phyloP scores from a whole-genome alignment of 2,113 vertebrate species.

The Synchiropus splendidus region DNA sequence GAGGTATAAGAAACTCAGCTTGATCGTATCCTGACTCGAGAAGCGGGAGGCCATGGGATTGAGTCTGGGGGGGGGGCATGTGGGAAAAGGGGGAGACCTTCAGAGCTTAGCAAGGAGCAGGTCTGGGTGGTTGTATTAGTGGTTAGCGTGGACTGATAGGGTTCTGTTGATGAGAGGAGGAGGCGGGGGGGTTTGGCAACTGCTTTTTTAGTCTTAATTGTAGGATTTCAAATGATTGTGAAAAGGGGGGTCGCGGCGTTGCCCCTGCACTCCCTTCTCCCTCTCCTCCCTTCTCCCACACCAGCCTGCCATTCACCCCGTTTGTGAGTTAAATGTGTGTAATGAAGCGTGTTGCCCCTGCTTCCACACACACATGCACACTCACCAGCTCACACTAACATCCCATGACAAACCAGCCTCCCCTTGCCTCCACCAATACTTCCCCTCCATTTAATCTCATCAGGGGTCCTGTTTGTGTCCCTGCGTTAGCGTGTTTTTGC shows the following conservation, averaged over 20 bases:
- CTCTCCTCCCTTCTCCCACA: constrained; percentile 47
- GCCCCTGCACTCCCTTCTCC: constrained; percentile 26
- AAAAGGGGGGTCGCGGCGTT: constrained; percentile 35
- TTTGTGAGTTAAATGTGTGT: constrained; percentile 69
- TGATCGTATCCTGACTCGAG: constrained; percentile 12
- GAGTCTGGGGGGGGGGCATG: constrained; percentile 14
- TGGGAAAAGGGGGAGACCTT: constrained; percentile 4
- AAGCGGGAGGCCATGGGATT: constrained; percentile 1
- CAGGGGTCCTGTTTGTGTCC: constrained; percentile 42
- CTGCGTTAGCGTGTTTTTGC: constrained; percentile 20
- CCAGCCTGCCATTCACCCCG: constrained; percentile 60
- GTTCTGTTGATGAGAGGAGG: background rate
- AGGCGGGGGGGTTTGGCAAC: constrained; percentile 52
- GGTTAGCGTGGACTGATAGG: constrained; percentile 16
- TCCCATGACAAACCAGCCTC: constrained; percentile 53
- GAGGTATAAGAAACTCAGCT: constrained; percentile 1
- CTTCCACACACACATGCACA: constrained; percentile 15
- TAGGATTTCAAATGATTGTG: constrained; percentile 60
- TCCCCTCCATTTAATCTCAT: constrained; percentile 60
- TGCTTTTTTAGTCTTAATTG: constrained; percentile 70
- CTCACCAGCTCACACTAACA: constrained; percentile 44
- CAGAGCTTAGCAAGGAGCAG: constrained; percentile 4
- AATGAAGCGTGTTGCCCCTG: constrained; percentile 57
- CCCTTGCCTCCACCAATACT: constrained; percentile 45
- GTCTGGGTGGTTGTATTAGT: constrained; percentile 25